Base-by-base conservation (phyloP, 2,797 vertebrate species). In the Enteromius mattozi region DNA sequence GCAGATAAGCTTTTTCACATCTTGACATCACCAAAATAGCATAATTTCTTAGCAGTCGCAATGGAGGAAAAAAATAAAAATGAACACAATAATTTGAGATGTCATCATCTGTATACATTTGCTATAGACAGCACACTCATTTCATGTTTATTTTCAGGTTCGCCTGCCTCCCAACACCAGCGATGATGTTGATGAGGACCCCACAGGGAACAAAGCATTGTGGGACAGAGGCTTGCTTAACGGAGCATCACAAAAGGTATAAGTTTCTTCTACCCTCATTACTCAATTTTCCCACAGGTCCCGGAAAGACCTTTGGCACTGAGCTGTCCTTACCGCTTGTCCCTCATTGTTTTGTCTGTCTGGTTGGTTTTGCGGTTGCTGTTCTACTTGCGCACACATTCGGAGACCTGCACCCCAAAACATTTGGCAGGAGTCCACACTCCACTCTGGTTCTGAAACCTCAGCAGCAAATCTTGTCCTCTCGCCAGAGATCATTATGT, bases 211-310 rank as follows among this genome's bases (percentile, higher is more conserved):
- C 94, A 99, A 99, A 93, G 98, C 98, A 0, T 90, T 99, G n/a
- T 99, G 98, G 98, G 98, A 99, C 91, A 94, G 98, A 49, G 98
- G 98, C 0, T 96, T 99, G 35, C 97, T 99, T 14, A 99, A 99
- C 2, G 98, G 98, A 80, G 98, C 98, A 0, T 99, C 98, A 0
- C 98, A 99, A 90, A 99, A 99, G 97, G 98, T 99, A 95, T 6
- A 35, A 6, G 10, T 13, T 49, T 45, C 7, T 37, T 14, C 19
- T 35, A 6, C 42, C 17, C 75, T 45, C 35, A 27, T 8, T 40
- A 42, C 37, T 82, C 35, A 83, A 69, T 30, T 40, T 16, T 80
- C 51, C 4, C 19, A 61, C 59, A 75, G 27, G 13, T 63, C 47
- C 85, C 47, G 33, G 70, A 86, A 84, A 82, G 70, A 27, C 14